phyloP scores from a whole-genome alignment of 2,113 vertebrate species.

The Tamias sibiricus region DNA sequence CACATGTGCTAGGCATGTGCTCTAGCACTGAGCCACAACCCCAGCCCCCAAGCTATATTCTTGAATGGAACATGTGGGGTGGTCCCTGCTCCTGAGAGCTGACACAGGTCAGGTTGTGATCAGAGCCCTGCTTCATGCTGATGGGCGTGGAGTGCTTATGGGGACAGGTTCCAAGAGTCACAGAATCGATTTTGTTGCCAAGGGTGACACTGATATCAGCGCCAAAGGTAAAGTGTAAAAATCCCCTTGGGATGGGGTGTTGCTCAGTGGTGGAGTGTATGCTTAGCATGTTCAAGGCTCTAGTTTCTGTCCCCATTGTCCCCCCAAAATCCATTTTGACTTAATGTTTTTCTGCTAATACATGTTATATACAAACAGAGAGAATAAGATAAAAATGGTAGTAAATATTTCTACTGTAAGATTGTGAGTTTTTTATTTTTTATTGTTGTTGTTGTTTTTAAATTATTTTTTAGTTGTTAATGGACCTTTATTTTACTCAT shows the following conservation, averaged over 20 bases:
- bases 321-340: neutral
- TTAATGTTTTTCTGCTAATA: neutral
- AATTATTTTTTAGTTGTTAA: too few relatives aligned
- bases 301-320: too few relatives aligned
- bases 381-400: neutral
- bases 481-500: too few relatives aligned
- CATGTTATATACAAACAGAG: neutral
- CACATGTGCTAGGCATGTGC: too few relatives aligned
- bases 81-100: conserved; percentile 45
- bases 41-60: conserved; percentile 26
- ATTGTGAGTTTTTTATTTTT: neutral
- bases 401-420: neutral
- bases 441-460: too few relatives aligned
- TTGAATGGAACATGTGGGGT: conserved; percentile 54
- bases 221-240: neutral
- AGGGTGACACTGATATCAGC: too few relatives aligned
- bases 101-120: conserved; percentile 24
- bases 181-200: too few relatives aligned
- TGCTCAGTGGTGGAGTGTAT: neutral
- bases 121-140: conserved; percentile 40
- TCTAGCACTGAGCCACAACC: too few relatives aligned
- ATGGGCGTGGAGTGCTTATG: neutral
- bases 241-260: neutral
- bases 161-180: neutral
- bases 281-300: too few relatives aligned